Evolutionary conservation across 2,888 invertebrate species (phyloP), one percentile per base, ranked within the genome.

Genomic region (Erebia ligea): DNA sequence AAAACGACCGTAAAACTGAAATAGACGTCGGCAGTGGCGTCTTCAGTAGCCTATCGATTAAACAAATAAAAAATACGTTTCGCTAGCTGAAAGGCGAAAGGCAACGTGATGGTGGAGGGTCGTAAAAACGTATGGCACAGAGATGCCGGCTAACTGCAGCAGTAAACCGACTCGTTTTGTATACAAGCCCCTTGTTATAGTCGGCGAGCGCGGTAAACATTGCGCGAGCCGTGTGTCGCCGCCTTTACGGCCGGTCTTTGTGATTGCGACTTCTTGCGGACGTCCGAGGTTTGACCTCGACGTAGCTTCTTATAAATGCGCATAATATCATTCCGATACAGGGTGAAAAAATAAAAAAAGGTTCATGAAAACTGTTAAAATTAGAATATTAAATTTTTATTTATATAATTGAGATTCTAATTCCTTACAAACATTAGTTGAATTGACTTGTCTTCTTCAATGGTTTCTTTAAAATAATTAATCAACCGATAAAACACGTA

Each of bases 81-180:
- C 88, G 91, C 91, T 86, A 82, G 84, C 87, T 89, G 87, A 89
- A 91, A 91, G 89, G 88, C 90, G 86, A 89, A 90, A 88, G 88
- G 89, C 89, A 86, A 88, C 84, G 87, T 90, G 90, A 91, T 87
- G 89, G 85, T 83, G 83, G 86, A 86, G 84, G 85, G 84, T 92
- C 92, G 87, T 93, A 92, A 93, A 93, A 92, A 81, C 86, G 90
- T 91, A 92, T 89, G 88, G 92, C 88, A 88, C 86, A 92, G 91
- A 92, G 91, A 82, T 89, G 89, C 92, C 91, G 92, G 82, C 91
- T 88, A 85, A 86, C 88, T 86, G 86, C 86, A 87, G 92, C 84
- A 90, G 92, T 93, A 92, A 92, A 92, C 86, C 84, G 83, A 83
- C 82, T 87, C 88, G 86, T 90, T 87, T 88, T 92, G 90, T 92